Evolutionary conservation across 1,140 invertebrate species (phyloP).

Genomic region (Drosophila aff.): DNA sequence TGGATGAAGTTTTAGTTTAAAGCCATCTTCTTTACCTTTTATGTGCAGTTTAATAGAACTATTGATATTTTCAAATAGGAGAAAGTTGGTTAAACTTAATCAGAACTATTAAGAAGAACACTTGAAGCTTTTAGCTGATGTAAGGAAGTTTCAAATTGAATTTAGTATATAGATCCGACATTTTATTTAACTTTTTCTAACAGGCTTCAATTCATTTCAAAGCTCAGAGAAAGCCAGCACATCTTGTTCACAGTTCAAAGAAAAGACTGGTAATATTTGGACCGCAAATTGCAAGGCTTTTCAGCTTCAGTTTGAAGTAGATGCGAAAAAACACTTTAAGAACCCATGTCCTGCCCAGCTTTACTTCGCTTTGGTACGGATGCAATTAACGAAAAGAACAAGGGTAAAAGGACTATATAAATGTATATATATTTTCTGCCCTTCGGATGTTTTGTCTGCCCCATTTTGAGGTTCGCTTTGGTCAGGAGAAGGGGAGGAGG

Average conservation of each 20-base stretch:
- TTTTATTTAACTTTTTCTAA: no score
- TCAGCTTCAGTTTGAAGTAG: not conserved
- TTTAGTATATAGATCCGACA: no score
- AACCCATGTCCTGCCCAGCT: conserved; percentile 19
- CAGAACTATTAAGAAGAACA: not conserved
- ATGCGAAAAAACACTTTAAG: conserved; percentile 20
- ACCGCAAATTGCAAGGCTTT: conserved; percentile 4
- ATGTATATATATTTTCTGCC: conserved; percentile 13
- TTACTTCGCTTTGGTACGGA: conserved; percentile 17
- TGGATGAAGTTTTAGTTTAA: not conserved
- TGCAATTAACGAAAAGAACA: conserved; percentile 41
- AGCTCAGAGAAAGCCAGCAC: not conserved
- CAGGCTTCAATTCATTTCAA: not conserved
- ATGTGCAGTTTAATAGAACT: no score
- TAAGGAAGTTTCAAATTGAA: no score
- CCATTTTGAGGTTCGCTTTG: conserved; percentile 3
- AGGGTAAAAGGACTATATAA: conserved; percentile 13
- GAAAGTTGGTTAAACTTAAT: not conserved
- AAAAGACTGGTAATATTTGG: conserved; percentile 3
- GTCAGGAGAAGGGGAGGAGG: not conserved
- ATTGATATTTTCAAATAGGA: not conserved
- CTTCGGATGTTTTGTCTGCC: conserved; percentile 14
- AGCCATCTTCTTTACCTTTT: not conserved
- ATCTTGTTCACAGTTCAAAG: conserved; percentile 17
- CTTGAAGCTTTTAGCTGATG: not conserved